phyloP scores from a whole-genome alignment of 2,113 vertebrate species.

The Callipepla squamata region DNA sequence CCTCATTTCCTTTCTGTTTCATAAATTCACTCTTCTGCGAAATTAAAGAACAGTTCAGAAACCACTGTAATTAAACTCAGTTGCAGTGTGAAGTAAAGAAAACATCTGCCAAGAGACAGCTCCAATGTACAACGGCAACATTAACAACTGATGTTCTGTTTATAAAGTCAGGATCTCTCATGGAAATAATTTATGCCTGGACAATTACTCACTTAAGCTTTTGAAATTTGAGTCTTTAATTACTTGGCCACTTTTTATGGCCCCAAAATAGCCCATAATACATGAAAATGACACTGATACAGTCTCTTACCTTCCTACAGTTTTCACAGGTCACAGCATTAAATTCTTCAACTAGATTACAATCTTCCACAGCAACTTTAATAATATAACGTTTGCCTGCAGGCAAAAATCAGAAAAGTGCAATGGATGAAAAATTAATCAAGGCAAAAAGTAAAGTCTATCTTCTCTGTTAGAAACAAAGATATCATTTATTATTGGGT shows the following conservation, averaged over 20 bases:
- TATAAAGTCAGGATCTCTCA: neutral
- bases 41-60: conserved; percentile 29
- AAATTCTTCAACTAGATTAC: conserved; percentile 72
- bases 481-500: accelerated
- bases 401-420: neutral
- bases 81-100: neutral
- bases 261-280: neutral
- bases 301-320: conserved; percentile 75
- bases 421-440: neutral
- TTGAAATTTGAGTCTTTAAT: neutral
- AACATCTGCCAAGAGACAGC: neutral
- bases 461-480: neutral
- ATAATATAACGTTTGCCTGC: conserved; percentile 80
- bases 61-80: neutral
- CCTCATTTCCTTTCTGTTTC: conserved; percentile 87
- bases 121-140: neutral
- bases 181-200: neutral
- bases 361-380: conserved; percentile 71
- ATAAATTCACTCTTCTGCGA: conserved; percentile 85
- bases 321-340: conserved; percentile 2
- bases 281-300: neutral
- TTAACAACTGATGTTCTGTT: neutral
- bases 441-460: neutral
- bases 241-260: neutral
- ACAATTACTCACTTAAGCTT: neutral